Conservation (phyloP, 2,888 invertebrate species). For the Pyrocoelia pectoralis region DNA sequence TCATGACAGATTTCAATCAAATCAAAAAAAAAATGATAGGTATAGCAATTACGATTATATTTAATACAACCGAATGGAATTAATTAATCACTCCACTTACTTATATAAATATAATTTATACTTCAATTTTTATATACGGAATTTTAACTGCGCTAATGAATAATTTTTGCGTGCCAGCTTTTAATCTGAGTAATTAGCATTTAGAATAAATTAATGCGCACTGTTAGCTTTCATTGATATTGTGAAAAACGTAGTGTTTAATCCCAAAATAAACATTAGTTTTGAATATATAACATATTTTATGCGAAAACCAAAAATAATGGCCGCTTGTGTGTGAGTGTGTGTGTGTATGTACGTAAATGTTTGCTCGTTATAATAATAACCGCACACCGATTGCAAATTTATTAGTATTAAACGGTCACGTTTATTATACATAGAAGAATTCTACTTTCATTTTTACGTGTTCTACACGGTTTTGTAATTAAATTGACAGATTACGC, state of each 20-base stretch:
- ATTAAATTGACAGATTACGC: too few species aligned
- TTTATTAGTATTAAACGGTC: background rate
- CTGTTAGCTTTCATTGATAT: background rate
- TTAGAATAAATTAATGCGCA: constrained; percentile 6
- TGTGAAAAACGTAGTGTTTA: background rate
- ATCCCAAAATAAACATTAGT: constrained; percentile 3
- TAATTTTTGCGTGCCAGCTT: constrained; percentile 15
- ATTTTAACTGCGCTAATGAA: constrained; percentile 15
- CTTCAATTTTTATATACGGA: constrained; percentile 11
- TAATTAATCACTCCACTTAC: background rate
- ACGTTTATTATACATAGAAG: background rate
- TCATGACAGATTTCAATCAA: background rate
- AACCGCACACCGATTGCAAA: background rate
- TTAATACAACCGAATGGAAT: background rate
- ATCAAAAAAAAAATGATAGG: too few species aligned
- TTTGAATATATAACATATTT: background rate
- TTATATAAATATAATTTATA: background rate
- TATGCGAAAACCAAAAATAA: background rate
- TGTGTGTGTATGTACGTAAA: background rate
- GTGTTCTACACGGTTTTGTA: too few species aligned
- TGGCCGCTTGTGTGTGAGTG: background rate
- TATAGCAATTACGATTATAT: background rate
- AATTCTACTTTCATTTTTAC: too few species aligned
- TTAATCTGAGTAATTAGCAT: constrained; percentile 18
- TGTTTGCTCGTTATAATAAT: too few species aligned